Conservation (phyloP, 1,140 invertebrate species). For the Daktulosphaira vitifoliae region DNA sequence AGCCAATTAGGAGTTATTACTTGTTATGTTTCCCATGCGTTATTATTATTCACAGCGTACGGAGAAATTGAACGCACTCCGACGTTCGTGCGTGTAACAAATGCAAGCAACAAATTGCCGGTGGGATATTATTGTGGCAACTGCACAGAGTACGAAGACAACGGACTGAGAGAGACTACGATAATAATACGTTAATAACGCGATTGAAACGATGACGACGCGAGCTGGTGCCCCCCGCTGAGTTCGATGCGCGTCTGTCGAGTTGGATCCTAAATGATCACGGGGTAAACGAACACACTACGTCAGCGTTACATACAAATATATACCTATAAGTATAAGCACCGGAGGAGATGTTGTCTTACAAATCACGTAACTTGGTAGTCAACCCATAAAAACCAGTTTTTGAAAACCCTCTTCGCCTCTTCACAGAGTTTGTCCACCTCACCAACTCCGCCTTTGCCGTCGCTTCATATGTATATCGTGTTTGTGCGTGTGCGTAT, state of each 20-base stretch:
- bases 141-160: neutral
- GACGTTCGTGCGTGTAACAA: neutral
- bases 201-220: too few species aligned
- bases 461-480: neutral
- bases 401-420: slow-evolving; percentile 21
- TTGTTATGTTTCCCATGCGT: too few species aligned
- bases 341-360: slow-evolving; percentile 19
- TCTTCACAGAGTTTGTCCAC: too few species aligned
- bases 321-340: neutral
- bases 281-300: slow-evolving; percentile 24
- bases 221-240: neutral
- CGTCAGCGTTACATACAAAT: neutral
- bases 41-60: too few species aligned
- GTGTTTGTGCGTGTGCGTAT: neutral
- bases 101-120: neutral
- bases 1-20: too few species aligned
- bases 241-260: neutral
- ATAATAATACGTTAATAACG: slow-evolving; percentile 30
- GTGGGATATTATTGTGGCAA: neutral
- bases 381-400: slow-evolving; percentile 24
- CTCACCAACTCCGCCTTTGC: neutral
- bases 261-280: neutral
- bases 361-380: slow-evolving; percentile 33
- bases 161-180: neutral
- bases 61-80: too few species aligned